A percentile compares a stretch with the other conserved stretches of the same genome.
phyloP scores from a whole-genome alignment of 2,797 vertebrate species.

The Xyrichtys novacula region DNA sequence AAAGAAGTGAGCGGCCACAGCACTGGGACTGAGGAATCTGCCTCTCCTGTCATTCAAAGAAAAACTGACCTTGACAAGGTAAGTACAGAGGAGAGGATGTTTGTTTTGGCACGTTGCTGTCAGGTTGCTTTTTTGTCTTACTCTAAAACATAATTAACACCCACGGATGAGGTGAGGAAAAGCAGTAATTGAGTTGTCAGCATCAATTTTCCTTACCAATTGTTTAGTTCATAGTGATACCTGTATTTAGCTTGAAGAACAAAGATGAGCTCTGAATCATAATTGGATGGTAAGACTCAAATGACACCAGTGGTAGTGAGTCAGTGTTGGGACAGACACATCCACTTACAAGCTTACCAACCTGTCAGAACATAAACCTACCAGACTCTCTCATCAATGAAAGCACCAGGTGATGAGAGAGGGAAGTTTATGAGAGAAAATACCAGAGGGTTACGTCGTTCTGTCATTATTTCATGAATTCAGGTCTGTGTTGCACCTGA shows the following conservation, averaged over 20 bases:
- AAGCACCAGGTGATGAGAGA: conserved; percentile 12
- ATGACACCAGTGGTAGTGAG: conserved; percentile 49
- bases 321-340: conserved; percentile 29
- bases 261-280: conserved; percentile 31
- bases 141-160: conserved; percentile 22
- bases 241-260: conserved; percentile 41
- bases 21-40: conserved; percentile 80
- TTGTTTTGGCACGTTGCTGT: not conserved
- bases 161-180: conserved; percentile 54
- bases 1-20: conserved; percentile 88
- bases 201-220: conserved; percentile 59
- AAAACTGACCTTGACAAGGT: conserved; percentile 96
- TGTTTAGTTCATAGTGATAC: conserved; percentile 1
- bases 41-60: conserved; percentile 87
- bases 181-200: conserved; percentile 69
- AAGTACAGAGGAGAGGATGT: conserved; percentile 37
- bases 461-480: conserved; percentile 6
- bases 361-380: conserved; percentile 40
- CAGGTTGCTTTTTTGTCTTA: conserved; percentile 5
- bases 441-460: not conserved
- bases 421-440: not conserved
- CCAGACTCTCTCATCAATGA: not conserved
- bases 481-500: not conserved
- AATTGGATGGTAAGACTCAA: conserved; percentile 50
- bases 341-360: conserved; percentile 24